These are phyloP conservation scores for Orthosia cruda DNA, from an alignment of 2,888 invertebrate genomes.

Conservation along the genomic window DNA sequence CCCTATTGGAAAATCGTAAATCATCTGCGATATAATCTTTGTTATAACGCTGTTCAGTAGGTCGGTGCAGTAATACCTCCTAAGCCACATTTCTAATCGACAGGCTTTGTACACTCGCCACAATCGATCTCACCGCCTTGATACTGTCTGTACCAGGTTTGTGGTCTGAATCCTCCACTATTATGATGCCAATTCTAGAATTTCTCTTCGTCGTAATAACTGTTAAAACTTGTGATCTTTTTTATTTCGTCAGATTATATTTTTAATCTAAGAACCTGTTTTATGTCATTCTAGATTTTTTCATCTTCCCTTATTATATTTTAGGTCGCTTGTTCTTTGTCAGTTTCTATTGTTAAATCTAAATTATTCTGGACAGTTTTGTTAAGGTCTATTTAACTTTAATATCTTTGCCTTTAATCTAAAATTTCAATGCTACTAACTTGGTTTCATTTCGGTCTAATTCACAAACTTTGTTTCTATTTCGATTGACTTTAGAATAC, in stretches of 20 bases:
- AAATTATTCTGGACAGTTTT: background rate
- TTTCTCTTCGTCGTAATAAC: background rate
- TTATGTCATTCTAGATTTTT: conserved; percentile 27
- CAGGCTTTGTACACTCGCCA: conserved; percentile 34
- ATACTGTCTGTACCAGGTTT: conserved; percentile 24
- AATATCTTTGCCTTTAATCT: background rate
- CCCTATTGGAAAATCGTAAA: background rate
- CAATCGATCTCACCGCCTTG: conserved; percentile 16
- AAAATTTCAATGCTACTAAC: background rate
- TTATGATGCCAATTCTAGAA: conserved; percentile 2
- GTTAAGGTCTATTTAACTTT: background rate
- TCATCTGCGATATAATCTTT: background rate
- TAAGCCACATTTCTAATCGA: conserved; percentile 40
- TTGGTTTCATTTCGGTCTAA: background rate
- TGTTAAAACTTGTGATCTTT: background rate
- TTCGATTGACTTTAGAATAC: conserved; percentile 13
- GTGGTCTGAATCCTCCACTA: conserved; percentile 3
- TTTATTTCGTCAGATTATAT: background rate
- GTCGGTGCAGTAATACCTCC: conserved; percentile 11
- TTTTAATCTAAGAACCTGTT: conserved; percentile 3
- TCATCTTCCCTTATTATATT: conserved; percentile 22
- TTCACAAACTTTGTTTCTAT: background rate
- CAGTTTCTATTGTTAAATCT: conserved; percentile 5
- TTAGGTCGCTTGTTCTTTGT: background rate
- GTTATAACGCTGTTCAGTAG: background rate